Base-by-base conservation (phyloP, 2,888 invertebrate genomes). In the Habrosyne pyritoides region DNA sequence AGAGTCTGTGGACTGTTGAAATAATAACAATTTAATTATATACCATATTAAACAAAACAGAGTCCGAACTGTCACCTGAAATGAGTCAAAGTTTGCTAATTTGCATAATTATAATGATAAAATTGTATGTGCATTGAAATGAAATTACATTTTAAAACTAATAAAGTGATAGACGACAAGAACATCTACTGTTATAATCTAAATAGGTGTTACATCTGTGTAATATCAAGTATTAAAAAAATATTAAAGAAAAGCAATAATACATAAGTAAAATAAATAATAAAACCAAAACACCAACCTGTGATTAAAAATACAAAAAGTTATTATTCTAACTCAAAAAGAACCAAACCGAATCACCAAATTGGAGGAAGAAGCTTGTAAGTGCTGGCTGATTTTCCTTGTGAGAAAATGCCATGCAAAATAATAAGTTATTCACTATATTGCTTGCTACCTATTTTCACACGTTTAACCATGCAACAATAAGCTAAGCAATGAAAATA, bases 1-100 rank as follows among this genome's bases (percentile, higher is more conserved):
- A 5, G 89, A 87, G 54, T 91, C 90, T 52, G 87, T 86, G 22
- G 86, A 87, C 89, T 89, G 79, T 26, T 71, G 73, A 57, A 64
- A 56, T 51, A 59, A 59, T 26, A 55, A 60, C 36, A 10, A 55
- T 21, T 36, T 52, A 46, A 47, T 5, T 55, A 55, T 52, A 46
- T 24, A 12, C 1, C 12, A 10, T 1, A 12, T 3, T 8, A n/a
- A 33, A 8, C 2, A n/a, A 8, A 5, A 5, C 8, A 8, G 6
- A 30, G 10, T 4, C 4, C 30, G n/a, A n/a, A 12, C 12, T 5
- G 2, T 30, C 30, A 30, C 30, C 30, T 30, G 12, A 30, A 12
- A n/a, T n/a, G n/a, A n/a, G n/a, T n/a, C n/a, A n/a, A n/a, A n/a
- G n/a, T n/a, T n/a, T n/a, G n/a, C n/a, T n/a, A n/a, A n/a, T n/a